Evolutionary conservation across 2,797 vertebrate genomes (phyloP), one percentile per base, ranked within the genome.

Genomic region (Sphaeramia orbicularis): DNA sequence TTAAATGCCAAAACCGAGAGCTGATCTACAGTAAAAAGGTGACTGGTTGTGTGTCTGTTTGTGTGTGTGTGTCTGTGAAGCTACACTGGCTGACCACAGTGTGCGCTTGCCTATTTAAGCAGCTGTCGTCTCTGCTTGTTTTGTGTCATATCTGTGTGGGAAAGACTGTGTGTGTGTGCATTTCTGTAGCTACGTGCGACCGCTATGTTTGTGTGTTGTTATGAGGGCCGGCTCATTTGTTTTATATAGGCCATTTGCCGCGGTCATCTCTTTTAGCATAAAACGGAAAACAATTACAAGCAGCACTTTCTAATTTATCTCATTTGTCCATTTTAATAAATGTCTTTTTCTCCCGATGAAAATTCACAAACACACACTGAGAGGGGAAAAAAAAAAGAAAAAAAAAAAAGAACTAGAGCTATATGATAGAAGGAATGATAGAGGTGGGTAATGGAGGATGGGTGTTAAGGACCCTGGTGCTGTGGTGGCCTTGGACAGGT

Each of bases 401-500:
- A 43, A 56, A 67, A 69, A 15, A 15, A 53, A 63, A 66, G 14
- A 74, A 13, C 21, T 6, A 10, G 59, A 48, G 24, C 42, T 52
- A 40, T 80, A 71, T 81, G 83, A 89, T 84, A 83, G 74, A 74
- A 61, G 75, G 64, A 83, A 78, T 86, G 86, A 86, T 84, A 80
- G 74, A 76, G 72, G 78, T 80, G 75, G 78, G 79, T 91, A 91
- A 88, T 89, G 78, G 79, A 85, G 81, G 78, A 60, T 73, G 56
- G 85, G 84, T 68, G 85, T 81, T 91, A 90, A 91, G 86, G 90
- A 89, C 84, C 83, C 70, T 9, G 14, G 72, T 85, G 85, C 86
- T 67, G 82, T 62, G 74, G 86, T 84, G 85, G 85, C 80, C 84
- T 78, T 82, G 82, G 94, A 94, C 93, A 95, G 93, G 89, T 95